Evolutionary conservation across 1,140 invertebrate genomes (phyloP).

Genomic region (Pseudomyrmex dendroicus): DNA sequence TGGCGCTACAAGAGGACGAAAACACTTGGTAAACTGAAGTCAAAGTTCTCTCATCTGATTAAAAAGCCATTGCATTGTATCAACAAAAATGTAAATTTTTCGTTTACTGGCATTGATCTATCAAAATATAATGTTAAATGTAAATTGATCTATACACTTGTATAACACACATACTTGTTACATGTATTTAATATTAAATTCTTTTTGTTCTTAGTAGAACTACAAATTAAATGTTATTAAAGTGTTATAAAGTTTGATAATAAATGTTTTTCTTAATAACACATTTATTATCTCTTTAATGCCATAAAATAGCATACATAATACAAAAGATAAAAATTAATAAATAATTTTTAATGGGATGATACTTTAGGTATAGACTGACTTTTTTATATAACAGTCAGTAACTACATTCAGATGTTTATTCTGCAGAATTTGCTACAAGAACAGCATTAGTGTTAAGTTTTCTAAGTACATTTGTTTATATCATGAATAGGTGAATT

Average conservation of each 20-base stretch:
- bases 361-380: too few relatives aligned
- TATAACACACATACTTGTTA: not conserved
- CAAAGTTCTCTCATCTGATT: not conserved
- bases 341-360: not conserved
- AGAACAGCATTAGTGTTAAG: not conserved
- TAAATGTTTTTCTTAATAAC: too few relatives aligned
- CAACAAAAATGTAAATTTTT: not conserved
- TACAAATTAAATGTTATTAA: too few relatives aligned
- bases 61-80: not conserved
- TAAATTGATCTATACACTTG: not conserved
- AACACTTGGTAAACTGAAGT: conserved; percentile 86
- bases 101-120: not conserved
- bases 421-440: not conserved
- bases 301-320: not conserved
- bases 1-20: conserved; percentile 87
- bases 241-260: too few relatives aligned
- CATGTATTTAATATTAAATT: not conserved
- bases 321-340: not conserved
- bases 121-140: not conserved
- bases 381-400: too few relatives aligned
- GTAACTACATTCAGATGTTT: too few relatives aligned
- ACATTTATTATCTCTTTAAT: not conserved
- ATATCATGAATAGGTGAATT: conserved; percentile 22
- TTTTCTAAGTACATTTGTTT: not conserved
- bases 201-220: too few relatives aligned